phyloP scores from a whole-genome alignment of 1,140 invertebrate species.

The Lepidostoma basale region DNA sequence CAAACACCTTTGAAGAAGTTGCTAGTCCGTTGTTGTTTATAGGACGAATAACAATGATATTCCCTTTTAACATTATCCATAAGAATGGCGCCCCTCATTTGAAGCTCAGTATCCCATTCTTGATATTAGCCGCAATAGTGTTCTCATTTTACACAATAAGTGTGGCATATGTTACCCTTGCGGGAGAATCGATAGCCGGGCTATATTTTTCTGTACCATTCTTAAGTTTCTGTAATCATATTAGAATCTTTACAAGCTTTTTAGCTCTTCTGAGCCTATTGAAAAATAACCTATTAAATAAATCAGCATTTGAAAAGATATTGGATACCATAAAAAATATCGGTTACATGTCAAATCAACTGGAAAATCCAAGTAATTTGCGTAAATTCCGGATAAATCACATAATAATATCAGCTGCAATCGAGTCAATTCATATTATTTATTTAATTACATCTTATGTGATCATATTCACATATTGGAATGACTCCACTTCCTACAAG shows the following conservation, averaged over 20 bases:
- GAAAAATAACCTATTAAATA: not conserved
- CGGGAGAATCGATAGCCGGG: not conserved
- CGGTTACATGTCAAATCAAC: not conserved
- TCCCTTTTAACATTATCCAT: not conserved
- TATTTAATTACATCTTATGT: not conserved
- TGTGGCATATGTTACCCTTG: not conserved
- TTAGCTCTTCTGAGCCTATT: not conserved
- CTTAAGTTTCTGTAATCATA: not conserved
- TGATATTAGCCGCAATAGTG: not conserved
- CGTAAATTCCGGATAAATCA: not conserved
- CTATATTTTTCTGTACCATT: not conserved
- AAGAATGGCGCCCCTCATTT: not conserved
- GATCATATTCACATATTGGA: not conserved
- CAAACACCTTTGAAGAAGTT: not conserved
- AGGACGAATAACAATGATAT: not conserved
- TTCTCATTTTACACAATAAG: not conserved
- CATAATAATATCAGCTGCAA: not conserved
- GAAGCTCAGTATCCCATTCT: not conserved
- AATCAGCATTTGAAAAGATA: not conserved
- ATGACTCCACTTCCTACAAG: not conserved
- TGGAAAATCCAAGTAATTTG: not conserved
- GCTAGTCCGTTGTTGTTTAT: constrained; percentile 3
- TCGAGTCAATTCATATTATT: not conserved
- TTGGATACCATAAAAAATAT: not conserved
- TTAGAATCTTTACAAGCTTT: not conserved